Evolutionary conservation across 2,113 vertebrate species (phyloP), one percentile per base, ranked within the genome.

Genomic region (Bettongia penicillata): DNA sequence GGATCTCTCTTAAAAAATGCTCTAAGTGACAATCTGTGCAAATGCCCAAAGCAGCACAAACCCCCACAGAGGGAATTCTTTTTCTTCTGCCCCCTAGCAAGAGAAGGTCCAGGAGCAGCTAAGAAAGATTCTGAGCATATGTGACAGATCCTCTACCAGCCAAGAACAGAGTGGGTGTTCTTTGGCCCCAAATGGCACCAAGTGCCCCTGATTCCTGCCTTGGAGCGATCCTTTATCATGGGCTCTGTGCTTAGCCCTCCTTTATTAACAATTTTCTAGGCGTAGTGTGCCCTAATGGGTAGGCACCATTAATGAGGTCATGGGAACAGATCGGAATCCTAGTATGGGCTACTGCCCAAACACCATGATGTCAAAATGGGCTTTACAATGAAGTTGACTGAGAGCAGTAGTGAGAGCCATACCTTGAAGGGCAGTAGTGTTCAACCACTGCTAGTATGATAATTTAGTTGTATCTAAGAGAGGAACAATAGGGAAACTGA

Each of bases 1-100:
- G 68, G 50, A 91, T 95, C 23, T 93, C 14, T 50, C 91, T 52
- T 94, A 97, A 93, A 96, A 68, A 95, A 94, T 91, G 8, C 96
- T 97, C 55, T 52, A 93, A 94, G 31, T 93, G 96, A 90, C 53
- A 92, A 1, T 94, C 51, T 48, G 95, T 95, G 47, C 9, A 93
- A 95, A 93, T 90, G 50, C 55, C 93, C 94, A 92, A 92, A 95
- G 94, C 53, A 93, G 52, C 5, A 23, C 91, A 43, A 91, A 94
- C 0, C 68, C 31, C 48, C 9, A 91, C 4, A 92, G 43, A 19
- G 57, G n/a, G 97, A 97, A 97, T 68, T 90, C 0, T 49, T 95
- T 97, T 94, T 91, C 96, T 97, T 95, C 97, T 94, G 47, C 94
- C 11, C 95, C 57, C 90, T 37, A 95, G n/a, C 0, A 95, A 90